Percentiles rank a stretch among this genome's conserved stretches.
Evolutionary conservation across 2,113 vertebrate genomes (phyloP).

Genomic region (Gallinago media): DNA sequence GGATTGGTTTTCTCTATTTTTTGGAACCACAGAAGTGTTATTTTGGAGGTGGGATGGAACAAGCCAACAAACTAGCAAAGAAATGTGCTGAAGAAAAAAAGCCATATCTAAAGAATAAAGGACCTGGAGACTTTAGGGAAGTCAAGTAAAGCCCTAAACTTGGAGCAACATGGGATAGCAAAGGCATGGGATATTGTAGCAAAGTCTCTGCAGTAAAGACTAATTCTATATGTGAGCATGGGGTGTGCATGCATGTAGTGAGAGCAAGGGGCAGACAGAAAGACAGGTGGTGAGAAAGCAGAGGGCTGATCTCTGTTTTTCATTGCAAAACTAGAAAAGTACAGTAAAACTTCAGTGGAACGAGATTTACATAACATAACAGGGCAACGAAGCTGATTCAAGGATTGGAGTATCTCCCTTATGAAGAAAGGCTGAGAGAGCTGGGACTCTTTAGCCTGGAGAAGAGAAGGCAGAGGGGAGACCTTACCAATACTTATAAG

Average conservation of each 20-base stretch:
- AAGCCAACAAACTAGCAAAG: neutral
- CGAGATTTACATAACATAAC: neutral
- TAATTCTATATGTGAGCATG: neutral
- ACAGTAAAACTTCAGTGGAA: neutral
- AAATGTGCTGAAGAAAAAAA: neutral
- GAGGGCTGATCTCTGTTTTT: neutral
- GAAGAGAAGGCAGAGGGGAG: too few relatives aligned
- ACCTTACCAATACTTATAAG: too few relatives aligned
- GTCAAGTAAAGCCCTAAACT: neutral
- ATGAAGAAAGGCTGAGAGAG: too few relatives aligned
- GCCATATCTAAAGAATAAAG: neutral
- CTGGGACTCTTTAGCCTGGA: too few relatives aligned
- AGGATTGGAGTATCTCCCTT: too few relatives aligned
- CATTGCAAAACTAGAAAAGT: neutral
- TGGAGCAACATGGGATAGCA: neutral
- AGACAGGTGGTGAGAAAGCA: neutral
- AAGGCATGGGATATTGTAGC: accelerated
- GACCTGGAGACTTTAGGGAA: neutral
- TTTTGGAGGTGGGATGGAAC: neutral
- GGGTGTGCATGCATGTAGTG: accelerated
- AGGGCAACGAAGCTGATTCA: too few relatives aligned
- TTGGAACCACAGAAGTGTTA: neutral
- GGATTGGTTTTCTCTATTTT: neutral
- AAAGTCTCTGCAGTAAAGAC: neutral
- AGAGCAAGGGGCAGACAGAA: neutral